Conservation (phyloP, 2,113 vertebrate species). For the Plecturocebus donacophilus region DNA sequence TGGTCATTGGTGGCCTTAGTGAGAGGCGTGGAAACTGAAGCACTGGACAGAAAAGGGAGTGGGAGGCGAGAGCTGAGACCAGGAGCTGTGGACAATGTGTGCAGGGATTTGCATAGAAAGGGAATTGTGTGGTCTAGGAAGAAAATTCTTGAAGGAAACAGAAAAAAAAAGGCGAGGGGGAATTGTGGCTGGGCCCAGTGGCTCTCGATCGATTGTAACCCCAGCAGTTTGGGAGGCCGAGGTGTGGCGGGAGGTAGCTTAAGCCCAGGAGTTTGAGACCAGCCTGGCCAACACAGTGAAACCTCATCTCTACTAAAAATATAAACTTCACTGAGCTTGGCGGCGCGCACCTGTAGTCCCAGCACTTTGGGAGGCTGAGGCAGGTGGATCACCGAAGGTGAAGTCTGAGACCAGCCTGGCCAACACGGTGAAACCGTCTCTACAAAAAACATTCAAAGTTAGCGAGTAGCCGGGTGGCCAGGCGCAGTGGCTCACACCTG, state of each 20-base stretch:
- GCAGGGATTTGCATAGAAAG: background rate
- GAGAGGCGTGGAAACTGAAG: fast-evolving
- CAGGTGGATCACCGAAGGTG: background rate
- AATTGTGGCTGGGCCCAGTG: background rate
- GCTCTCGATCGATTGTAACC: background rate
- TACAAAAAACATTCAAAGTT: too few relatives aligned
- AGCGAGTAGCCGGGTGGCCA: too few relatives aligned
- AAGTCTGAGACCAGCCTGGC: background rate
- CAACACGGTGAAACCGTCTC: too few relatives aligned
- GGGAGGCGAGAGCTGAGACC: background rate
- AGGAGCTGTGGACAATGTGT: fast-evolving
- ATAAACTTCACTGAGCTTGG: background rate
- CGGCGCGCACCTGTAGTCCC: background rate
- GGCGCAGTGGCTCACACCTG: too few relatives aligned
- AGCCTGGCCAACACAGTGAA: background rate
- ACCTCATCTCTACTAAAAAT: background rate
- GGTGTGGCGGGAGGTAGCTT: background rate
- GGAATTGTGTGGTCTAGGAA: too few relatives aligned
- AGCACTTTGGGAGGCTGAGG: background rate
- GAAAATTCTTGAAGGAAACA: too few relatives aligned
- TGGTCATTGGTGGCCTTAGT: background rate
- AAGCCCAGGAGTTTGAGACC: background rate
- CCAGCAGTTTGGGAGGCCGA: background rate
- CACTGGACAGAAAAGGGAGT: background rate
- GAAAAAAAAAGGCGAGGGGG: too few relatives aligned